phyloP scores from a whole-genome alignment of 2,888 invertebrate genomes.

The Dinocampus coccinellae region DNA sequence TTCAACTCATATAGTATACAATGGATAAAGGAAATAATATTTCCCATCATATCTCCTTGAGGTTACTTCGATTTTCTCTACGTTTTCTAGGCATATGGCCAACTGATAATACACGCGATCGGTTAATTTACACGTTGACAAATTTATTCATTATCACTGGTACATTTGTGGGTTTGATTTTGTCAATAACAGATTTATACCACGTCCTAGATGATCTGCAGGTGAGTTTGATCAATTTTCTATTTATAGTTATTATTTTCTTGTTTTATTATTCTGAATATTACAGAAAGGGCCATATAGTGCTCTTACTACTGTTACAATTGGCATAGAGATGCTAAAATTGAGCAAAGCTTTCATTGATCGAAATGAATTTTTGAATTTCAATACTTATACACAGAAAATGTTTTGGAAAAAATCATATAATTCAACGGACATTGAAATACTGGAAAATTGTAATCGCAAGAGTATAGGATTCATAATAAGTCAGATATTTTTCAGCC shows the following conservation, averaged over 20 bases:
- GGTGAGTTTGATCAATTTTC: too few species aligned
- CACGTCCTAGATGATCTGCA: constrained; percentile 46
- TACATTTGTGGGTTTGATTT: too few species aligned
- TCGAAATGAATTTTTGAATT: background rate
- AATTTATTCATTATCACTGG: too few species aligned
- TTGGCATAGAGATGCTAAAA: background rate
- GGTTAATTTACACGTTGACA: constrained; percentile 44
- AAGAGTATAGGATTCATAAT: constrained; percentile 18
- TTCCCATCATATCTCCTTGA: constrained; percentile 38
- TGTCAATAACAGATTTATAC: too few species aligned
- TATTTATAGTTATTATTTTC: background rate
- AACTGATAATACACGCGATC: constrained; percentile 39
- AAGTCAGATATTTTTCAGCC: constrained; percentile 5
- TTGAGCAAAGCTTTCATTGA: background rate
- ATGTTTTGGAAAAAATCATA: background rate
- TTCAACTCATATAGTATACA: background rate
- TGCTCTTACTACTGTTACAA: background rate
- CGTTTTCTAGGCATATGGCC: constrained; percentile 51
- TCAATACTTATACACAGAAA: constrained; percentile 4
- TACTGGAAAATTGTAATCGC: constrained; percentile 18
- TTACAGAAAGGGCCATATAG: background rate
- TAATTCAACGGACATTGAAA: background rate
- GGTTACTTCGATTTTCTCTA: constrained; percentile 48
- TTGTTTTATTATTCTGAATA: background rate
- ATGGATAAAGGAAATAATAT: background rate